Evolutionary conservation across 2,797 vertebrate genomes (phyloP).

Genomic region (Acomys russatus): DNA sequence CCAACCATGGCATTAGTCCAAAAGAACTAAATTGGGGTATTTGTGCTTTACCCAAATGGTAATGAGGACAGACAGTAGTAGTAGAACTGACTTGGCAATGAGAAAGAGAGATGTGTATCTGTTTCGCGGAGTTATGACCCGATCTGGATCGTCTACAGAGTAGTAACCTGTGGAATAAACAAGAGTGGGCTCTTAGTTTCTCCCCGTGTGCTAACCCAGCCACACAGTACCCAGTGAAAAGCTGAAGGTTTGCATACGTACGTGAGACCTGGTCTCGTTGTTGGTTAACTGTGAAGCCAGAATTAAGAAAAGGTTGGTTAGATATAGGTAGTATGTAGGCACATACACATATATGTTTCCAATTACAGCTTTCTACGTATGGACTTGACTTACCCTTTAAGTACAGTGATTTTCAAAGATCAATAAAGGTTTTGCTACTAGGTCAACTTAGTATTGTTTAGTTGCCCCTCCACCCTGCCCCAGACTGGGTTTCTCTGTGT

Average conservation of each 20-base stretch:
- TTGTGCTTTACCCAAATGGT: slow-evolving; percentile 83
- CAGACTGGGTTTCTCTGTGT: too few relatives aligned
- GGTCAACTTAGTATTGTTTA: slow-evolving; percentile 1
- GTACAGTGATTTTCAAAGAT: slow-evolving; percentile 54
- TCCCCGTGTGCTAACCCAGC: background rate
- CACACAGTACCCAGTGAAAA: slow-evolving; percentile 28
- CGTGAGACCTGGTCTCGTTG: slow-evolving; percentile 84
- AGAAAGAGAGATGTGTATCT: slow-evolving; percentile 80
- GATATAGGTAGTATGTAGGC: background rate
- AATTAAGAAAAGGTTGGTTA: slow-evolving; percentile 45
- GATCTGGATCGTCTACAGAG: slow-evolving; percentile 70
- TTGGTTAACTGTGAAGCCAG: slow-evolving; percentile 85
- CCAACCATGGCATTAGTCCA: slow-evolving; percentile 76
- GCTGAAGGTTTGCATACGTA: slow-evolving; percentile 80
- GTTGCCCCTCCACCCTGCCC: too few relatives aligned
- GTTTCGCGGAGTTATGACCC: slow-evolving; percentile 69
- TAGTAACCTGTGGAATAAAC: slow-evolving; percentile 82
- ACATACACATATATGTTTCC: background rate
- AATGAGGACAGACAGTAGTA: slow-evolving; percentile 85
- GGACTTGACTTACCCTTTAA: slow-evolving; percentile 24
- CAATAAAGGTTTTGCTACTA: slow-evolving; percentile 47
- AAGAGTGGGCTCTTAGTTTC: slow-evolving; percentile 46
- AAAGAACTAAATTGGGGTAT: slow-evolving; percentile 85
- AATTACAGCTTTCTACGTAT: background rate
- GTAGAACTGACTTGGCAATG: slow-evolving; percentile 78